Conservation (phyloP, 92 coral and sea anemone species). For the Phenganax marumi region DNA sequence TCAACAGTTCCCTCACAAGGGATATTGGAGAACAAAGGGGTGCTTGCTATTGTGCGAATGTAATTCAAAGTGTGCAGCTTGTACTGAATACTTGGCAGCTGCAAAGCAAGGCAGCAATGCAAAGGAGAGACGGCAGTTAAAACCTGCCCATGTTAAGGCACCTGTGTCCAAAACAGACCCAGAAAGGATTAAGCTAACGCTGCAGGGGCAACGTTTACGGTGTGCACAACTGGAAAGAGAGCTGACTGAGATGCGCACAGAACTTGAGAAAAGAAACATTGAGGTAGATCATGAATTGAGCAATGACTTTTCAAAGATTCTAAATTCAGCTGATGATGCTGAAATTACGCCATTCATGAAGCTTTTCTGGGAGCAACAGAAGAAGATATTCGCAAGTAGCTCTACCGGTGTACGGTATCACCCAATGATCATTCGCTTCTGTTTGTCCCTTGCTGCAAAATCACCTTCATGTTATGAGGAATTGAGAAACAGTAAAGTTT, state of each 20-base stretch:
- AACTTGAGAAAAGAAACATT: slow-evolving; percentile 22
- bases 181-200: slow-evolving; percentile 35
- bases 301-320: slow-evolving; percentile 5
- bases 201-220: slow-evolving; percentile 9
- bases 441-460: slow-evolving; percentile 61
- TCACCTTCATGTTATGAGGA: slow-evolving; percentile 68
- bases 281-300: slow-evolving; percentile 31
- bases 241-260: slow-evolving; percentile 21
- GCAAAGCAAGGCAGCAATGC: not conserved
- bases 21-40: too few relatives aligned
- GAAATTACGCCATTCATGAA: slow-evolving; percentile 56
- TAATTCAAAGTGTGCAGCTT: slow-evolving; percentile 14
- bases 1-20: slow-evolving; percentile 6
- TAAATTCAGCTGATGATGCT: not conserved
- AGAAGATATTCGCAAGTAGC: slow-evolving; percentile 44
- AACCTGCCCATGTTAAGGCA: slow-evolving; percentile 31
- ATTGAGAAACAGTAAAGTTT: slow-evolving; percentile 51
- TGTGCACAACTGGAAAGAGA: slow-evolving; percentile 28
- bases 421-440: slow-evolving; percentile 63
- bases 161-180: slow-evolving; percentile 44
- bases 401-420: slow-evolving; percentile 60
- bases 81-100: slow-evolving; percentile 19
- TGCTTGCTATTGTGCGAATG: too few relatives aligned
- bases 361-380: slow-evolving; percentile 62
- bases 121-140: slow-evolving; percentile 5